Conservation (phyloP, 2,113 vertebrate species). For the Protomyctophum bolini region DNA sequence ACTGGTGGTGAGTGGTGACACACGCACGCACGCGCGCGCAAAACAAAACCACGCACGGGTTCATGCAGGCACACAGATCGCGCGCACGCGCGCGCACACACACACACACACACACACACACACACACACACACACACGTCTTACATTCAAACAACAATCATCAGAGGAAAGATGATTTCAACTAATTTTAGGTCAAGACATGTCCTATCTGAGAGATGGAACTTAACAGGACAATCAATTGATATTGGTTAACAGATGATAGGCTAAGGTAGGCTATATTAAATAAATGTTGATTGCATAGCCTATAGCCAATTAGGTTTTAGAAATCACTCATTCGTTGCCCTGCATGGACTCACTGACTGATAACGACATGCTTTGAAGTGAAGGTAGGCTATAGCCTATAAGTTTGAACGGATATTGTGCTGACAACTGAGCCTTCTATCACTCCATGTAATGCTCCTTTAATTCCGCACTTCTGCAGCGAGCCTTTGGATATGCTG, state of each 20-base stretch:
- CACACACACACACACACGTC: constrained; percentile 12
- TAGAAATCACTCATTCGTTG: background rate
- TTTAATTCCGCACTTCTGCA: constrained; percentile 54
- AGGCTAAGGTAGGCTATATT: background rate
- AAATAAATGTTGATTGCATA: background rate
- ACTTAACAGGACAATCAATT: too few relatives aligned
- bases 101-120: constrained; percentile 7
- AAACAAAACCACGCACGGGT: constrained; percentile 9
- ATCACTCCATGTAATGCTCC: constrained; percentile 24
- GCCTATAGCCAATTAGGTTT: background rate
- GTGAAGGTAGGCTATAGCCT: constrained; percentile 10
- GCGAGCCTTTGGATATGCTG: constrained; percentile 48
- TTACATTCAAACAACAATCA: background rate
- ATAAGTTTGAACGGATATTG: constrained; percentile 44
- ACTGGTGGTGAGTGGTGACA: constrained; percentile 57
- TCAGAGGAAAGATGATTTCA: background rate
- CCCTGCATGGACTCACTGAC: background rate
- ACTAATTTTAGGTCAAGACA: background rate
- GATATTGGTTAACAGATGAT: background rate
- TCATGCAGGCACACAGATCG: constrained; percentile 10
- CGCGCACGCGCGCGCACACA: background rate
- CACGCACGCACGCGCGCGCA: constrained; percentile 4
- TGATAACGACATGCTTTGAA: constrained; percentile 14
- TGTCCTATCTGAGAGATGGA: background rate
- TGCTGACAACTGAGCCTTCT: constrained; percentile 41